Evolutionary conservation across 2,888 invertebrate genomes (phyloP).

Genomic region (Torymus texanus): DNA sequence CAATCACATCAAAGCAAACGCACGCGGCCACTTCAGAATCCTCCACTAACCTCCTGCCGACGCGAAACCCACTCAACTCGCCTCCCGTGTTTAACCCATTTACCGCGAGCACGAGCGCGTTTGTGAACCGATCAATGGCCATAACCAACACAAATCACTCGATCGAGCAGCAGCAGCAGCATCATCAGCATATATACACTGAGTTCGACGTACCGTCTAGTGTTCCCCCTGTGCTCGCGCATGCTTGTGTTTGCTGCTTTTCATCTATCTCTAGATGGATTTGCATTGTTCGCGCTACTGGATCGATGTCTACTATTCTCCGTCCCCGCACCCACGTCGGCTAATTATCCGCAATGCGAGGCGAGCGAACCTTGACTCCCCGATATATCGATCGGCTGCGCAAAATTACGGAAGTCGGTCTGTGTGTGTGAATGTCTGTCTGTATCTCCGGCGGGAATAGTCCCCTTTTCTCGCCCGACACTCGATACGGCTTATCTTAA

Average conservation of each 20-base stretch:
- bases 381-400: slow-evolving; percentile 56
- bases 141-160: neutral
- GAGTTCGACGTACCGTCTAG: too few species aligned
- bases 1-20: too few species aligned
- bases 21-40: too few species aligned
- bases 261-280: too few species aligned
- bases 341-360: slow-evolving; percentile 37
- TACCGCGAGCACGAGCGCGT: too few species aligned
- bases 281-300: neutral
- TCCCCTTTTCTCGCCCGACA: neutral
- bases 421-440: neutral
- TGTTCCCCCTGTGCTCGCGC: too few species aligned
- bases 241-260: too few species aligned
- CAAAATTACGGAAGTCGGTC: slow-evolving; percentile 1
- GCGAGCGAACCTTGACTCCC: slow-evolving; percentile 54
- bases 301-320: slow-evolving; percentile 4
- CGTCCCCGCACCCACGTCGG: neutral
- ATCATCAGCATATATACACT: too few species aligned
- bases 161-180: neutral
- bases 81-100: too few species aligned
- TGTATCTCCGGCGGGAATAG: neutral
- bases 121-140: too few species aligned
- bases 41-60: too few species aligned
- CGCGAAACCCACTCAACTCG: too few species aligned
- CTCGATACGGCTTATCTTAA: slow-evolving; percentile 32